phyloP scores from a whole-genome alignment of 2,888 invertebrate species.

The Lycaena phlaeas region DNA sequence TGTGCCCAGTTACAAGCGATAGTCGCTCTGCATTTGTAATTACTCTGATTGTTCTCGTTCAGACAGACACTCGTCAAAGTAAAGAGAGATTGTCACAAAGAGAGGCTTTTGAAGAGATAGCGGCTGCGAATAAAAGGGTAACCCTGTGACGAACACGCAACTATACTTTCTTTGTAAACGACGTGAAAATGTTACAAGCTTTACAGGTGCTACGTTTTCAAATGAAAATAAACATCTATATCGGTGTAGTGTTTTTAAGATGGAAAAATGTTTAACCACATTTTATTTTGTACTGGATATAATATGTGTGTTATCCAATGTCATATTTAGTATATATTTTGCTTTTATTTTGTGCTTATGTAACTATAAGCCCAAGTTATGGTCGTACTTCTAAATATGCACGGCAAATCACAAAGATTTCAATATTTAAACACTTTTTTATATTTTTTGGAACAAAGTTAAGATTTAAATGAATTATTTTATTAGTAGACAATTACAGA shows the following conservation, averaged over 20 bases:
- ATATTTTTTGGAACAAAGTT: no score
- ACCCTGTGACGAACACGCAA: slow-evolving; percentile 15
- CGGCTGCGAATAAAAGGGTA: slow-evolving; percentile 22
- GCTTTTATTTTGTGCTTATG: no score
- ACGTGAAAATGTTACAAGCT: slow-evolving; percentile 11
- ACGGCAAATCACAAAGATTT: no score
- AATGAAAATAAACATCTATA: slow-evolving; percentile 2
- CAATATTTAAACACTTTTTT: no score
- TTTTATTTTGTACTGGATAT: no score
- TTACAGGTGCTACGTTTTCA: slow-evolving; percentile 5
- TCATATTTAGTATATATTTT: no score
- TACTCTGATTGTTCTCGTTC: slow-evolving; percentile 28
- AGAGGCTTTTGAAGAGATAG: slow-evolving; percentile 23
- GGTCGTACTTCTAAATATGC: no score
- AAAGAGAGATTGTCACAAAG: slow-evolving; percentile 21
- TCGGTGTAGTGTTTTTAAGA: not conserved
- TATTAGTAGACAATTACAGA: no score
- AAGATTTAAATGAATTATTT: no score
- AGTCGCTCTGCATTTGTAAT: slow-evolving; percentile 23
- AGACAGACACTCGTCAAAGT: slow-evolving; percentile 23
- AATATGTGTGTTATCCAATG: no score
- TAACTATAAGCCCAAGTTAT: no score
- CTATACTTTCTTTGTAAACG: slow-evolving; percentile 17
- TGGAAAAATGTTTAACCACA: no score
- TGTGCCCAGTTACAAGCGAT: slow-evolving; percentile 3